Base-by-base conservation (phyloP, 2,797 vertebrate species). In the Diplodus sargus region DNA sequence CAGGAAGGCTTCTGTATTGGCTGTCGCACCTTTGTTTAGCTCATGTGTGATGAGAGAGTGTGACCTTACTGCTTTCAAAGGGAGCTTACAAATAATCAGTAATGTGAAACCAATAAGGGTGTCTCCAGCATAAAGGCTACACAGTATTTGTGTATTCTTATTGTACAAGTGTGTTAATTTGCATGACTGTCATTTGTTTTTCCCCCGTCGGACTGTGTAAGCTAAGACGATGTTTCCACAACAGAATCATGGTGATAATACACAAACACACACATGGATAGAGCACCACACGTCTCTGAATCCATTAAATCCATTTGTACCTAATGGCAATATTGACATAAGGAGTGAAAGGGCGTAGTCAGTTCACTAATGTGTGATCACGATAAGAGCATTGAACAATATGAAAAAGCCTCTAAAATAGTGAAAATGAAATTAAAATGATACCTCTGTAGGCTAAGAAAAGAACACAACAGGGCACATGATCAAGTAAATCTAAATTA, bases 171-270 rank as follows among this genome's bases (percentile, higher is more conserved):
- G 22, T 20, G 14, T 42, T 51, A 0, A 78, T 87, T 83, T 87
- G 60, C 60, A 79, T 87, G 70, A 25, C 23, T 68, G 39, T 28
- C 30, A 66, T 81, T 83, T 86, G 80, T 74, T 81, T 57, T 22
- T 51, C 25, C 14, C 4, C 18, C 45, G 16, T 15, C 56, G 5
- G 59, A 70, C 51, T n/a, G 20, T 67, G 52, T 52, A 25, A 85
- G 54, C 62, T 74, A n/a, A 16, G n/a, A 4, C 10, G 18, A 2
- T 90, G 87, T 91, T 91, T 90, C 56, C 86, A 91, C 80, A 93
- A 89, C 90, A 89, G n/a, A 2, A 67, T 56, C 15, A n/a, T 6
- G 14, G 48, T 17, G 66, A 81, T 83, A 45, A 56, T 47, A 79
- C 3, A 72, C 49, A 63, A 49, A 53, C 34, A 73, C 18, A 68